Conservation (phyloP, 2,113 vertebrate genomes). For the Albula glossodonta region DNA sequence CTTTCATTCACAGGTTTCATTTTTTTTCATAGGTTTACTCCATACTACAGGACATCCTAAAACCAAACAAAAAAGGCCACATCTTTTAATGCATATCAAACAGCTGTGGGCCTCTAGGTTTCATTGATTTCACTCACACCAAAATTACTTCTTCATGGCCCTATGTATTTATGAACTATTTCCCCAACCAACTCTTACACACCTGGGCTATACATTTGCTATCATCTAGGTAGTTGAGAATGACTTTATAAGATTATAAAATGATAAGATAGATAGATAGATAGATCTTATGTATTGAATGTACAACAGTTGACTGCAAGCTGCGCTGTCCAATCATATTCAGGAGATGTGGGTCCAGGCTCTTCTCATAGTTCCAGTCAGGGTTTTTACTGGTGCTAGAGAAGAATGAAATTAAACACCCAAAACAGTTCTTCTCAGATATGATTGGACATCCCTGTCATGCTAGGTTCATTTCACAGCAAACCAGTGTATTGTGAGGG, state of each 20-base stretch:
- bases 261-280: no score
- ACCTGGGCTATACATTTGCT: no score
- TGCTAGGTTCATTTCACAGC: not conserved
- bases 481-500: not conserved
- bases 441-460: not conserved
- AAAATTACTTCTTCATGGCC: conserved; percentile 51
- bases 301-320: not conserved
- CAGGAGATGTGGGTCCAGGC: no score
- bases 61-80: not conserved
- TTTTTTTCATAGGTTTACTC: not conserved
- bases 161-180: conserved; percentile 43
- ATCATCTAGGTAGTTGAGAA: no score
- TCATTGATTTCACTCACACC: conserved; percentile 41
- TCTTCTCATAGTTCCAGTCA: no score
- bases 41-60: not conserved
- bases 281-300: not conserved
- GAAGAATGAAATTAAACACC: no score
- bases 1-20: not conserved
- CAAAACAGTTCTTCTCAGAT: no score
- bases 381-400: no score
- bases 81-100: not conserved
- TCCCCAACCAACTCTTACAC: conserved; percentile 23
- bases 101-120: conserved; percentile 45
- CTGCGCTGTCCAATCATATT: no score
- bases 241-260: no score